These are phyloP conservation scores for Cichladusa arquata DNA, from an alignment of 2,113 vertebrate genomes.

Conservation along the genomic window DNA sequence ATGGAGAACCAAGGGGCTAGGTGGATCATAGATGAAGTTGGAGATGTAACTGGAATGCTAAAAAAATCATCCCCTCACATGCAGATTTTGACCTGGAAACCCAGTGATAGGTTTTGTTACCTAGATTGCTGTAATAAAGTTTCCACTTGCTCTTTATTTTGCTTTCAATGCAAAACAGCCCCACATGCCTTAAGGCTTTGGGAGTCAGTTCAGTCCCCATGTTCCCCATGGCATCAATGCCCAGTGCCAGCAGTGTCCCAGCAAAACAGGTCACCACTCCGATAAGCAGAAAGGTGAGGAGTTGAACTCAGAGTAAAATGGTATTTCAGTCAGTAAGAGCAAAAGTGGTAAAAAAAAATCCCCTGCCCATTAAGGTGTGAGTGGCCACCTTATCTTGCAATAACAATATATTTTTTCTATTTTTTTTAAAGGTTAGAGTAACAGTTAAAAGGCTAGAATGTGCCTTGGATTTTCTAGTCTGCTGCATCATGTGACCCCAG, in stretches of 20 bases:
- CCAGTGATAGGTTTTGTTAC: not conserved
- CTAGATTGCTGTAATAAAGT: not conserved
- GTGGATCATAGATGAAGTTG: not conserved
- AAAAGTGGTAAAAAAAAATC: not conserved
- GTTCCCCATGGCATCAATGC: not conserved
- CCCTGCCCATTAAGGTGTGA: not conserved
- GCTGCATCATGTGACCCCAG: not conserved
- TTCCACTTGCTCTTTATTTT: not conserved
- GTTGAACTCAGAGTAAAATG: not conserved
- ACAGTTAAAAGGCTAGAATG: not conserved
- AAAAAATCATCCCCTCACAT: not conserved
- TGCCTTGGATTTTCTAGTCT: not conserved
- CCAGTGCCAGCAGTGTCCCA: not conserved
- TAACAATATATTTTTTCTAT: not conserved
- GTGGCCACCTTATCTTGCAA: not conserved
- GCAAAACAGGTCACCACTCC: not conserved
- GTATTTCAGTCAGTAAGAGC: not conserved
- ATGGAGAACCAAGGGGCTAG: not conserved
- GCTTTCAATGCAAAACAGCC: not conserved
- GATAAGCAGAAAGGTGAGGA: not conserved
- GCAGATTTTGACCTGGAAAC: not conserved
- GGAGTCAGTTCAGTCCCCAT: not conserved
- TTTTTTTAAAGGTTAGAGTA: not conserved
- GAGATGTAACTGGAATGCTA: not conserved
- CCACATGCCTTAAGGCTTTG: not conserved